Conservation (phyloP, 2,797 vertebrate genomes). For the Gephyroberyx darwinii region DNA sequence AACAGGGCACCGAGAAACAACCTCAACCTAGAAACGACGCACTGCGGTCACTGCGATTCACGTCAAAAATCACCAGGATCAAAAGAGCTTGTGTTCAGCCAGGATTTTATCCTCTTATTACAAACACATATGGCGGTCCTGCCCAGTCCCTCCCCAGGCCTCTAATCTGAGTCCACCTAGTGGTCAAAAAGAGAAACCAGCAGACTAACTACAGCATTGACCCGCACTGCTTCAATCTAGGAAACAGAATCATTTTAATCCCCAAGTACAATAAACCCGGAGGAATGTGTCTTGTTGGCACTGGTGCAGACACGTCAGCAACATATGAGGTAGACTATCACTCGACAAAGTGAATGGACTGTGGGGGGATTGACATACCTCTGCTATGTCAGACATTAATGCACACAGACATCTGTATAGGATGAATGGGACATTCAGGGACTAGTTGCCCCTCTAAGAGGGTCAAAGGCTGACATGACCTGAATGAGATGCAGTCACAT, state of each 20-base stretch:
- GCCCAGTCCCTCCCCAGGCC: slow-evolving; percentile 4
- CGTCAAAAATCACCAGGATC: slow-evolving; percentile 55
- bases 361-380: slow-evolving; percentile 45
- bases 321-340: not conserved
- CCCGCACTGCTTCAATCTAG: not conserved
- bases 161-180: slow-evolving; percentile 58
- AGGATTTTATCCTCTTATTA: slow-evolving; percentile 58
- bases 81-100: slow-evolving; percentile 40
- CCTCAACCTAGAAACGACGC: slow-evolving; percentile 28
- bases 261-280: not conserved
- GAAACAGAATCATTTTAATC: not conserved
- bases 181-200: slow-evolving; percentile 44
- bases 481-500: slow-evolving; percentile 78
- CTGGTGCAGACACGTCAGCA: not conserved
- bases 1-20: slow-evolving; percentile 40
- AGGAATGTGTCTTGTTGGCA: not conserved
- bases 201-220: not conserved
- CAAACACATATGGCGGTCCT: slow-evolving; percentile 44
- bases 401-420: slow-evolving; percentile 51
- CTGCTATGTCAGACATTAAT: slow-evolving; percentile 44
- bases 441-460: slow-evolving; percentile 53
- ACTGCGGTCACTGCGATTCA: slow-evolving; percentile 22
- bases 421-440: slow-evolving; percentile 65
- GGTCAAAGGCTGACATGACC: slow-evolving; percentile 75
- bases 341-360: slow-evolving; percentile 21